These are phyloP conservation scores for Hemistola chrysoprasaria DNA, from an alignment of 2,888 invertebrate genomes.

Conservation along the genomic window DNA sequence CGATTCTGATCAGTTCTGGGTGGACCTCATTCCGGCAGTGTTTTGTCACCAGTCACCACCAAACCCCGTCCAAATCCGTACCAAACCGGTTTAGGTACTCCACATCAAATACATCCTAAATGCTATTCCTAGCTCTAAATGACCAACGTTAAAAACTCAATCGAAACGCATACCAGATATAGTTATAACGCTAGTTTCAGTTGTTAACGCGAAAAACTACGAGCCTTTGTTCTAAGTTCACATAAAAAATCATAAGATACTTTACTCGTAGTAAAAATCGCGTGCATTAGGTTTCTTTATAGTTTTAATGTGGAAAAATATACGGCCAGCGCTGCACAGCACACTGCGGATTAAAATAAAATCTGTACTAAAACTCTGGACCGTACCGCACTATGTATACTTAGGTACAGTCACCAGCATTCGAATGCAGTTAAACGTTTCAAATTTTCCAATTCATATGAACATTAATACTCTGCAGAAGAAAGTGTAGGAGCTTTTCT, in stretches of 20 bases:
- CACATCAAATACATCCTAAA: constrained; percentile 15
- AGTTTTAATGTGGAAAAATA: constrained; percentile 14
- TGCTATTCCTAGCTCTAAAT: constrained; percentile 8
- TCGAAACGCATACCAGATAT: constrained; percentile 3
- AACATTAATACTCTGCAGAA: too few relatives aligned
- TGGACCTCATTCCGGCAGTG: constrained; percentile 18
- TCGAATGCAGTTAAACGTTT: too few relatives aligned
- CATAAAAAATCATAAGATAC: constrained; percentile 18
- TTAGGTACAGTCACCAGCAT: too few relatives aligned
- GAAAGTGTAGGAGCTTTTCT: too few relatives aligned
- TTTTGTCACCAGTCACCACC: constrained; percentile 30
- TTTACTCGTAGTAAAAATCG: constrained; percentile 6
- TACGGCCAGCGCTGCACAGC: constrained; percentile 8
- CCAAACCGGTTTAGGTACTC: constrained; percentile 2
- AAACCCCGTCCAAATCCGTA: constrained; percentile 27
- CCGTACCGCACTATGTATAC: constrained; percentile 6
- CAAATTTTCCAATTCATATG: too few relatives aligned
- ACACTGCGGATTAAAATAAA: constrained; percentile 16
- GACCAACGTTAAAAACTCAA: constrained; percentile 7
- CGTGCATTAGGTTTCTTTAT: constrained; percentile 11
- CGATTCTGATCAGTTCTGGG: constrained; percentile 19
- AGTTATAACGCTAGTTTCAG: background rate
- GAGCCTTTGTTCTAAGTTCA: constrained; percentile 9
- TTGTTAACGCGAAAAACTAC: constrained; percentile 7
- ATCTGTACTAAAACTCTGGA: constrained; percentile 12